Evolutionary conservation across 37 sponge, comb jelly and placozoan genomes (phyloP), one percentile per base, ranked within the genome.

Genomic region (Cladorhizidae sp.): DNA sequence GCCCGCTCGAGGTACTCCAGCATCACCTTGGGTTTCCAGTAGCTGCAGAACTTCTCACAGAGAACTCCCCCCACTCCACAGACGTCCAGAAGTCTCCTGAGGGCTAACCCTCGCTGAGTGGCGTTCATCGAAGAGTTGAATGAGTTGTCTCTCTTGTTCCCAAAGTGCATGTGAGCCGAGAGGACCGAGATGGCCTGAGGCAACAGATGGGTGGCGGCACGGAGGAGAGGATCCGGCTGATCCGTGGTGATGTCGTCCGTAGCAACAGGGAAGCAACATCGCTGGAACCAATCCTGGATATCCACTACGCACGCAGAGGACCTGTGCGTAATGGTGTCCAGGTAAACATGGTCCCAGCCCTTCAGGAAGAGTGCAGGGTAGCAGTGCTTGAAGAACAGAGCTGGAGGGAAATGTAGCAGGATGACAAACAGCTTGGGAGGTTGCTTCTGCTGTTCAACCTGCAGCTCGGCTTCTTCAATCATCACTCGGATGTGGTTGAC

Each of bases 301-400:
- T 88, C 83, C 23, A 88, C 43, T 23, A 76, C 83, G 1, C 83
- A 73, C 39, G 0, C 33, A 0, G 14, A 77, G 22, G 88, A 31
- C 40, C 77, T 87, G 82, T 83, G 84, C 9, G 83, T 75, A 72
- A 88, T 81, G 11, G 89, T 73, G 63, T 96, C 97, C 32, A 93
- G 80, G 72, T 93, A 96, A 28, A 45, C 76, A 59, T 91, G 90
- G 40, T 91, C 89, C 97, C 97, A 96, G 14, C 97, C 93, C 64
- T 87, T 67, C 74, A 96, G 91, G 80, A 96, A 96, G 35, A 85
- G 70, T 29, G 93, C 78, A 3, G 93, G 97, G 67, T 96, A 96
- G 75, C 96, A 89, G 14, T 87, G 74, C 9, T 87, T 57, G 49
- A 80, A 85, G 57, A 91, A 89, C 33, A 77, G 45, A 0, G 89